Evolutionary conservation across 2,888 invertebrate species (phyloP), one percentile per base, ranked within the genome.

Genomic region (Cephus pulcher): DNA sequence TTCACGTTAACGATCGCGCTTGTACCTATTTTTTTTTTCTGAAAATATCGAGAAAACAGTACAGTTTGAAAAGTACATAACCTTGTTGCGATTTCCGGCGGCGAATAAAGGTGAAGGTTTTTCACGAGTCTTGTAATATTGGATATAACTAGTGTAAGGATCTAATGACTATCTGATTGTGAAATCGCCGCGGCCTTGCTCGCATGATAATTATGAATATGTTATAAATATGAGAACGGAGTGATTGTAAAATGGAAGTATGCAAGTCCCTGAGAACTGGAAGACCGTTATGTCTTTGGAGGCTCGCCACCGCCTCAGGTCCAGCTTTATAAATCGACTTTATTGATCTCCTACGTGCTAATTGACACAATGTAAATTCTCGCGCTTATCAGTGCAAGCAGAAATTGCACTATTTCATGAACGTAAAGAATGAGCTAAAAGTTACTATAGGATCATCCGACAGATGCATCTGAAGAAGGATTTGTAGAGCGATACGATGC

Each of bases 181-280:
- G 89, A 91, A 90, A 91, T 89, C 89, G 82, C 86, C 89, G 9
- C 87, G 90, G 86, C 90, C 91, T 91, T 89, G 90, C 84, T 82
- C 33, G 85, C 86, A 86, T 87, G 88, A 89, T 90, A 90, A 90
- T 90, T 90, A 90, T 87, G 89, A 90, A 90, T 90, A 89, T 88
- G 86, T 90, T 90, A 90, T 89, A 89, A 89, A 90, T 90, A 90
- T 88, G 86, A 88, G 88, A 88, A 84, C 84, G 82, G 85, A 88
- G 89, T 86, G 89, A 88, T 89, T 89, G 89, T 86, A 85, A 84
- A 85, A 83, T 84, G 81, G 81, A 78, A 81, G 82, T 80, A 79
- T 68, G 75, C 74, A 81, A 86, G 88, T 79, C 88, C 87, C 86
- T 88, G 88, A 88, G 82, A 84, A 74, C 79, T 79, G 78, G 73